A percentile compares a stretch with the other conserved stretches of the same genome.
Conservation (phyloP, 2,113 vertebrate genomes). For the Puntigrus tetrazona region DNA sequence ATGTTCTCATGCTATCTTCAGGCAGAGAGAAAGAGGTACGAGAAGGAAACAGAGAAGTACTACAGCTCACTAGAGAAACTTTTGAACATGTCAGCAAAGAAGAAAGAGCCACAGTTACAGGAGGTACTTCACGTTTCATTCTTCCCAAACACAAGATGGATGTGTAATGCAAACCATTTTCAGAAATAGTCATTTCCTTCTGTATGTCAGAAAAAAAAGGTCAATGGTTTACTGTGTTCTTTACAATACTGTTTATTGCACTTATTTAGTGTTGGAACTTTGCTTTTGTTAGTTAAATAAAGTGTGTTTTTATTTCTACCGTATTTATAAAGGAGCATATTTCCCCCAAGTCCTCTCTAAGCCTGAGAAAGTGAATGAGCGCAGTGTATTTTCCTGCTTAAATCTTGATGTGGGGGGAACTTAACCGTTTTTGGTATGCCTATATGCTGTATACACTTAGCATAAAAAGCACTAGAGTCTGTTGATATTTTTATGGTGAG, state of each 20-base stretch:
- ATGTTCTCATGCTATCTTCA: conserved; percentile 59
- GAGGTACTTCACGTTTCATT: conserved; percentile 79
- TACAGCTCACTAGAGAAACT: conserved; percentile 95
- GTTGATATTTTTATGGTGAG: conserved; percentile 57
- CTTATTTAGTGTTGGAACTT: not conserved
- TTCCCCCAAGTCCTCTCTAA: not conserved
- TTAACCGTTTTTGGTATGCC: conserved; percentile 56
- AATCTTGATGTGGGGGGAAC: not conserved
- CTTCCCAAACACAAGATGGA: not conserved
- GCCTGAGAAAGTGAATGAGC: not conserved
- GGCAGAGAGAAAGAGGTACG: conserved; percentile 95
- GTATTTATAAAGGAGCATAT: not conserved
- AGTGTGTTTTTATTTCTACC: not conserved
- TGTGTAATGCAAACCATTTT: not conserved
- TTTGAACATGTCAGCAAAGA: conserved; percentile 92
- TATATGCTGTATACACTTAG: conserved; percentile 48
- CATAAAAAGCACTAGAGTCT: conserved; percentile 54
- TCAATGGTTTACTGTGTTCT: not conserved
- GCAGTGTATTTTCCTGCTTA: not conserved
- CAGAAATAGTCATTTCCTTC: not conserved
- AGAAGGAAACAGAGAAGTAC: conserved; percentile 98
- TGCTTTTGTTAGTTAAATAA: not conserved
- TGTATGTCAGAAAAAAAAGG: not conserved
- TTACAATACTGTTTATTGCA: not conserved
- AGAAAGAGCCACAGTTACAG: conserved; percentile 93